These are phyloP conservation scores for Conistra vaccinii DNA, from an alignment of 2,888 invertebrate species.

Conservation along the genomic window DNA sequence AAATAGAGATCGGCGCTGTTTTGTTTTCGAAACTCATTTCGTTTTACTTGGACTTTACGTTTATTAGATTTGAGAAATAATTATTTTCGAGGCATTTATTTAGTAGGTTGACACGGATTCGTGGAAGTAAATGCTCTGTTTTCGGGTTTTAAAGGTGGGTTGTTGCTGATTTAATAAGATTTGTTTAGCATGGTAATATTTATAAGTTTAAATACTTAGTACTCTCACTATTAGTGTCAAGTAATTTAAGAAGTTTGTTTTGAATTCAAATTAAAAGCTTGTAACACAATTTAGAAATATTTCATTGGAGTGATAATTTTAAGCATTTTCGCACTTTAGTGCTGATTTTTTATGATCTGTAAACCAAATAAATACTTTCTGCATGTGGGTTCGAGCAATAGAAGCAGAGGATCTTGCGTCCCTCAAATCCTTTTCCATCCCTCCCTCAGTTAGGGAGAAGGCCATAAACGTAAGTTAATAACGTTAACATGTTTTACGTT, in stretches of 20 bases:
- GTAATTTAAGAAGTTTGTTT: not conserved
- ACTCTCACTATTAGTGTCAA: not conserved
- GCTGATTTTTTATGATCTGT: not conserved
- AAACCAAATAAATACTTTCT: not conserved
- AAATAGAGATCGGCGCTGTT: slow-evolving; percentile 34
- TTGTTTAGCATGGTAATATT: not conserved
- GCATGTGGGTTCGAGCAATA: not conserved
- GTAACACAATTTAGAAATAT: not conserved
- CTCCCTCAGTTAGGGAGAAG: not conserved
- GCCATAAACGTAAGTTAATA: slow-evolving; percentile 47
- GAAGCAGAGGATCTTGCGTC: not conserved
- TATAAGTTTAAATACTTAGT: not conserved
- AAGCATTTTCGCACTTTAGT: no score
- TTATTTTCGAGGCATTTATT: slow-evolving; percentile 34
- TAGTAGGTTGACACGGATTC: slow-evolving; percentile 1
- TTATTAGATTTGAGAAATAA: slow-evolving; percentile 41
- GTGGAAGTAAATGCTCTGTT: slow-evolving; percentile 3
- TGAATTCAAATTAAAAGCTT: not conserved
- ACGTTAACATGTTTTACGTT: slow-evolving; percentile 47
- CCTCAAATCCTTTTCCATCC: not conserved
- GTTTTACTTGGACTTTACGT: slow-evolving; percentile 26
- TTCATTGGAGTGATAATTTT: not conserved
- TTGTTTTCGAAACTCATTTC: slow-evolving; percentile 39
- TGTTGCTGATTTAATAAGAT: not conserved
- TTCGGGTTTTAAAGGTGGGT: not conserved